Evolutionary conservation across 2,888 invertebrate species (phyloP).

Genomic region (Lasioglossum zephyrum): DNA sequence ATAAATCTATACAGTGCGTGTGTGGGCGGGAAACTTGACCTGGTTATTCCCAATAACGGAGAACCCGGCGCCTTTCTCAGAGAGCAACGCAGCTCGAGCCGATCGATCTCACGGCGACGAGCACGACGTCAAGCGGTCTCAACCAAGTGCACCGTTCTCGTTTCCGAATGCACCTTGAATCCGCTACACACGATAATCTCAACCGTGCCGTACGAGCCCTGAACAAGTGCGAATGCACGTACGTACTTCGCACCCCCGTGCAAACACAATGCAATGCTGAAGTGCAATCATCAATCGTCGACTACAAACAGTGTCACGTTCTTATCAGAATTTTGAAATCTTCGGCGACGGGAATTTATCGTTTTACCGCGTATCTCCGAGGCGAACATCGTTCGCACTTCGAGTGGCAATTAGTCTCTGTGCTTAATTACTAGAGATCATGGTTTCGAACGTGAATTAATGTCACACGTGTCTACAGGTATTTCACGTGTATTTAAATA

Average conservation of each 20-base stretch:
- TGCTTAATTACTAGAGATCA: not conserved
- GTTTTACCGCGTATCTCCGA: not conserved
- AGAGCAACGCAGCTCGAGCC: slow-evolving; percentile 41
- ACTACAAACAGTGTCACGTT: not conserved
- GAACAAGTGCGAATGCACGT: not conserved
- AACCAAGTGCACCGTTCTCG: slow-evolving; percentile 12
- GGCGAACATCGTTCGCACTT: not conserved
- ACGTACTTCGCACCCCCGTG: not conserved
- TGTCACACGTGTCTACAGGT: no score
- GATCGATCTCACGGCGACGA: slow-evolving; percentile 62
- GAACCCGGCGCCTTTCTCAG: slow-evolving; percentile 52
- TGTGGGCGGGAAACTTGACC: slow-evolving; percentile 72
- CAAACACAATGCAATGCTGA: not conserved
- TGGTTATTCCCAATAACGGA: slow-evolving; percentile 61
- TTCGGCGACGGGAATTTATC: not conserved
- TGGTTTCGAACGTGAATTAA: no score
- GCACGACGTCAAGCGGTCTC: slow-evolving; percentile 49
- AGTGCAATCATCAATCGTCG: not conserved
- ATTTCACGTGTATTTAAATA: no score
- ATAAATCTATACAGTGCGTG: not conserved
- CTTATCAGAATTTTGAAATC: not conserved
- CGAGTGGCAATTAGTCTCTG: not conserved
- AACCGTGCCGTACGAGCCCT: not conserved
- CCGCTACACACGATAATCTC: not conserved
- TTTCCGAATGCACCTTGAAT: slow-evolving; percentile 18